Conservation (phyloP, 2,113 vertebrate species). For the Paradoxurus hermaphroditus region DNA sequence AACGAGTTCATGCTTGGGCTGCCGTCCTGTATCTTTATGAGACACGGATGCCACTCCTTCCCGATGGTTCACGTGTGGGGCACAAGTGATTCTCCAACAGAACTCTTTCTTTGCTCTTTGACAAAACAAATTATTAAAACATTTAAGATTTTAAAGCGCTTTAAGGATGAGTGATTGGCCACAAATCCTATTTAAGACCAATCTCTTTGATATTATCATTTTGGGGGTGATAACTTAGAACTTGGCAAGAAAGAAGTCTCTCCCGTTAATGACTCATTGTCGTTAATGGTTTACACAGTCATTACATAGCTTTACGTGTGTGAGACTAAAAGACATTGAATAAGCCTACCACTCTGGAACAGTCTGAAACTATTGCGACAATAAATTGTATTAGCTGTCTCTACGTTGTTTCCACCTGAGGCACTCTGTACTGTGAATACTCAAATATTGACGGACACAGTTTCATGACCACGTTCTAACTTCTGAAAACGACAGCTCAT, state of each 20-base stretch:
- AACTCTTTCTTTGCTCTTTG: background rate
- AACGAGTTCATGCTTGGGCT: background rate
- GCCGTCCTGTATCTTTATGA: background rate
- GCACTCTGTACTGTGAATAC: background rate
- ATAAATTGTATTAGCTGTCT: background rate
- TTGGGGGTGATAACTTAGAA: background rate
- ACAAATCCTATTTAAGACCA: background rate
- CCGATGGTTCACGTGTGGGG: background rate
- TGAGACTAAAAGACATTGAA: background rate
- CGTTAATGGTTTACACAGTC: background rate
- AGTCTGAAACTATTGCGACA: background rate
- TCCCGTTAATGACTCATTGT: background rate
- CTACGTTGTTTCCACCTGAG: background rate
- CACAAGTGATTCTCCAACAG: background rate
- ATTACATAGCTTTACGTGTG: background rate
- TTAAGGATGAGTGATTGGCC: background rate
- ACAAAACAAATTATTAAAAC: background rate
- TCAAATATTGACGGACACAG: background rate
- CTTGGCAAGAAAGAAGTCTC: background rate
- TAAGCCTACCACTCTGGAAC: background rate
- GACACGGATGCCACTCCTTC: background rate
- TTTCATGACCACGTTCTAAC: background rate
- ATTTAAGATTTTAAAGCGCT: background rate
- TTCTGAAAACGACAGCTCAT: constrained; percentile 29
- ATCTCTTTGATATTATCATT: background rate